Base-by-base conservation (phyloP, 2,888 invertebrate genomes). In the Eudemis profundana region DNA sequence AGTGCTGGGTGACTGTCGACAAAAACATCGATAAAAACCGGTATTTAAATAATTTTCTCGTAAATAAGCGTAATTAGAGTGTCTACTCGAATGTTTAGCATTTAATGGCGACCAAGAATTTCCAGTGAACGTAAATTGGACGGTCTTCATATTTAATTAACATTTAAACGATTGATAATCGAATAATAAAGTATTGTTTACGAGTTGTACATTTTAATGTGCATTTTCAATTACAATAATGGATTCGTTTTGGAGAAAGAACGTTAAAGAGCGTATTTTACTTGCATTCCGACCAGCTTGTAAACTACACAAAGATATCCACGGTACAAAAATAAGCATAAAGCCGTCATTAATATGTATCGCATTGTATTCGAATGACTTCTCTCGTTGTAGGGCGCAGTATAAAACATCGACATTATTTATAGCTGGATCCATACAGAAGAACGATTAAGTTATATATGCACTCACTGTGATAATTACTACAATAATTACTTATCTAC, bases 1-100 rank as follows among this genome's bases (percentile, higher is more conserved):
- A 79, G 79, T 77, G 82, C 79, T 73, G 81, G 67, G 47, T 17
- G 10, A 15, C n/a, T 12, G 7, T 61, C 56, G 44, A 33, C 7
- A 57, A 57, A 61, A 44, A 33, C 14, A n/a, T 29, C 40, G 49
- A 49, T 49, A 15, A 40, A 42, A 10, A 2, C 1, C 12, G n/a
- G 0, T 40, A 60, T 65, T 27, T 46, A 17, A 42, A 66, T 61
- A 54, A 49, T 61, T 61, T 23, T 2, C 60, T 54, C 53, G 49
- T 66, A 49, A 53, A 54, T 42, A 66, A 12, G n/a, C 17, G 21
- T 49, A 42, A 56, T 56, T 40, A 23, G 36, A 36, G n/a, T 62
- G 38, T 38, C 17, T 44, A 19, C 4, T 23, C 3, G n/a, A 21
- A 40, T 15, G 29, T 33, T 44, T 40, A 27, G n/a, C 63, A 56